phyloP scores from a whole-genome alignment of 1,140 invertebrate species.

The Nephotettix cincticeps region DNA sequence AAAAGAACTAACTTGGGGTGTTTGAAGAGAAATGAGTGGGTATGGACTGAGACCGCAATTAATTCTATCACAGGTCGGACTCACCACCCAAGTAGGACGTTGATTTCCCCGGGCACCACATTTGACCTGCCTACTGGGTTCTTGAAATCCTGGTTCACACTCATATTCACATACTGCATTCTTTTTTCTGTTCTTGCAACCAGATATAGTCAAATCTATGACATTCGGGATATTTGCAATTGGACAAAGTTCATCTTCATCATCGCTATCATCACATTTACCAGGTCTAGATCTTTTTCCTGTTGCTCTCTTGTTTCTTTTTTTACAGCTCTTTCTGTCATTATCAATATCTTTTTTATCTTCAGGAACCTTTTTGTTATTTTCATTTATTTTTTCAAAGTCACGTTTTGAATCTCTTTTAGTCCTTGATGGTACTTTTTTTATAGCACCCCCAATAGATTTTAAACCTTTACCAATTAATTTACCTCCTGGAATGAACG shows the following conservation, averaged over 20 bases:
- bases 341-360: slow-evolving; percentile 11
- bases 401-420: slow-evolving; percentile 9
- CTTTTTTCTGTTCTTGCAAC: slow-evolving; percentile 1
- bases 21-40: slow-evolving; percentile 1
- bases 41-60: not conserved
- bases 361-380: slow-evolving; percentile 15
- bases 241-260: slow-evolving; percentile 17
- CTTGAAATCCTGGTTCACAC: slow-evolving; percentile 23
- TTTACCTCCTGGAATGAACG: slow-evolving; percentile 26
- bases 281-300: slow-evolving; percentile 1
- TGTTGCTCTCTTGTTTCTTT: slow-evolving; percentile 11
- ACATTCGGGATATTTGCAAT: not conserved
- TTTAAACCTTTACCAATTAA: slow-evolving; percentile 25
- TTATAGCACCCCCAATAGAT: slow-evolving; percentile 15
- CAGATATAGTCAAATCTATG: not conserved
- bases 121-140: not conserved
- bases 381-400: slow-evolving; percentile 8
- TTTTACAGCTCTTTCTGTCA: slow-evolving; percentile 20
- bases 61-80: not conserved
- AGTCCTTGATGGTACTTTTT: not conserved
- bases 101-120: not conserved
- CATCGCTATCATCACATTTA: not conserved
- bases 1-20: not conserved
- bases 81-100: not conserved
- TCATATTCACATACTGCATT: slow-evolving; percentile 11